Evolutionary conservation across 2,113 vertebrate genomes (phyloP).

Genomic region (Tursiops truncatus): DNA sequence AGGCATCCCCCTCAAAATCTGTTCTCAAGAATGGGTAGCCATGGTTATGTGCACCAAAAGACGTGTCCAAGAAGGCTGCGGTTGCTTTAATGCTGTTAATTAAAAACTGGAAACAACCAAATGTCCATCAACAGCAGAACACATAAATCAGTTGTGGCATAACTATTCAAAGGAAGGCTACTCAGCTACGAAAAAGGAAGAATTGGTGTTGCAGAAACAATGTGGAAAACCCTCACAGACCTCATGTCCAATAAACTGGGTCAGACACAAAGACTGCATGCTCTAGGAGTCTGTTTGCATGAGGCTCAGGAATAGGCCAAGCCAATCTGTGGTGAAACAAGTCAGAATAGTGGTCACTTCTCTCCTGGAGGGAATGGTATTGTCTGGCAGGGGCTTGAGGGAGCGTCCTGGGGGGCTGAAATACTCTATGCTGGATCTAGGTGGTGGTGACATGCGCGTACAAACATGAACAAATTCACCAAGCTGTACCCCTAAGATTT

Average conservation of each 20-base stretch:
- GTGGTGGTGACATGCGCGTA: rapidly evolving
- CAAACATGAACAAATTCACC: background rate
- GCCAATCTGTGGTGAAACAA: background rate
- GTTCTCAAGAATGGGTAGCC: background rate
- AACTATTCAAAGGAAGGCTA: background rate
- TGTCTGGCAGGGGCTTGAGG: background rate
- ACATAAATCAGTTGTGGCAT: background rate
- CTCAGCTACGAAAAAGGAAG: background rate
- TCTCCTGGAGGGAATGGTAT: no score
- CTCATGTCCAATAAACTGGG: background rate
- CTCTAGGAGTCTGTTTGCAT: background rate
- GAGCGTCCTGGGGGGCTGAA: background rate
- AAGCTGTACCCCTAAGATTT: background rate
- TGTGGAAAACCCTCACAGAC: background rate
- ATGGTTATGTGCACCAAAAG: background rate
- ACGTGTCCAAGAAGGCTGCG: background rate
- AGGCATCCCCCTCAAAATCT: background rate
- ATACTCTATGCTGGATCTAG: background rate
- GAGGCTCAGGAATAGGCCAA: background rate
- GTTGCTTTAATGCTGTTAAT: background rate
- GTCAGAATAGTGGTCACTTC: background rate
- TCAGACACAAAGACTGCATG: rapidly evolving
- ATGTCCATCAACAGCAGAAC: background rate
- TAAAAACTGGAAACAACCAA: background rate
- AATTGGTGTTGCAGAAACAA: no score